Evolutionary conservation across 2,113 vertebrate genomes (phyloP).

Genomic region (Mugil cephalus): DNA sequence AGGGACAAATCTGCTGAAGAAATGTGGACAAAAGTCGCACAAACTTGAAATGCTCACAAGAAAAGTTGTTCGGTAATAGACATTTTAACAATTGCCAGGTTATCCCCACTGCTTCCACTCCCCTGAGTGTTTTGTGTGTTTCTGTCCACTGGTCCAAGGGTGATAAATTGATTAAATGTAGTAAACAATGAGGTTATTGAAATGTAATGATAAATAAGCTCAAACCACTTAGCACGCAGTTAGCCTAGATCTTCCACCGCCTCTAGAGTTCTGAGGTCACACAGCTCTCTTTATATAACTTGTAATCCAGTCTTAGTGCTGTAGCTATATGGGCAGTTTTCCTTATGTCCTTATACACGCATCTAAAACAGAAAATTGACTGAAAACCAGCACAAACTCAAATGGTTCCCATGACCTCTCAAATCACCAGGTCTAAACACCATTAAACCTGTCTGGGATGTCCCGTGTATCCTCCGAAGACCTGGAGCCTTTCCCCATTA

Average conservation of each 20-base stretch:
- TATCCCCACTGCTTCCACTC: too few relatives aligned
- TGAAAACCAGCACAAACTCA: slow-evolving; percentile 1
- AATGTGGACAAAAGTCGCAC: too few relatives aligned
- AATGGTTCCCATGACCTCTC: slow-evolving; percentile 39
- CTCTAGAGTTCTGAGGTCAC: neutral
- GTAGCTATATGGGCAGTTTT: neutral
- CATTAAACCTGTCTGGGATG: slow-evolving; percentile 48
- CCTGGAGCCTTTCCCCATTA: slow-evolving; percentile 29
- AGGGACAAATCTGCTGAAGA: neutral
- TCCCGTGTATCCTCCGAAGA: slow-evolving; percentile 8
- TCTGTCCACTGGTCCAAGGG: neutral
- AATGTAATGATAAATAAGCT: neutral
- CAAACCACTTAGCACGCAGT: neutral
- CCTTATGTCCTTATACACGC: neutral
- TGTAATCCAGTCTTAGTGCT: slow-evolving; percentile 5
- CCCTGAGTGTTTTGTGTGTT: too few relatives aligned
- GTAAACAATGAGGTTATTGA: neutral
- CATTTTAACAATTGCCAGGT: too few relatives aligned
- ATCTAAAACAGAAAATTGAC: slow-evolving; percentile 1
- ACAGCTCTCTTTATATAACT: neutral
- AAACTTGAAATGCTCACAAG: too few relatives aligned
- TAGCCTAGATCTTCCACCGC: neutral
- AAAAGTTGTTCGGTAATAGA: too few relatives aligned
- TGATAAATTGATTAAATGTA: neutral
- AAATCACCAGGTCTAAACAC: slow-evolving; percentile 35